Evolutionary conservation across 2,888 invertebrate species (phyloP).

Genomic region (Osedax fenrisi): DNA sequence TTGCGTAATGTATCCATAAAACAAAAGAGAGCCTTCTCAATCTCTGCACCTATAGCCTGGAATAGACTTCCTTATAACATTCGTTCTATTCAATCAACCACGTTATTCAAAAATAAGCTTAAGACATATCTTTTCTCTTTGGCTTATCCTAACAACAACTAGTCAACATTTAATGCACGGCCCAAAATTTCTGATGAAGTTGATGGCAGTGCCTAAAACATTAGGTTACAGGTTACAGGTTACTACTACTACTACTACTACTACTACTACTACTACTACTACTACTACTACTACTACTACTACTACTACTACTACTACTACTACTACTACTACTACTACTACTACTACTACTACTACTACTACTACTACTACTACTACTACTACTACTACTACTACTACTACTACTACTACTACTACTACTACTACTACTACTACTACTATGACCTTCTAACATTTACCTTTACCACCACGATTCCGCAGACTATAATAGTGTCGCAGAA

Average conservation of each 20-base stretch:
- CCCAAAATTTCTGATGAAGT: too few species aligned
- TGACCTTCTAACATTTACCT: not conserved
- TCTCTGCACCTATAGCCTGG: too few species aligned
- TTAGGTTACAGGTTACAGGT: too few species aligned
- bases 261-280: not conserved
- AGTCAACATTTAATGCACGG: too few species aligned
- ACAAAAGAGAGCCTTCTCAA: too few species aligned
- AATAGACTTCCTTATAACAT: too few species aligned
- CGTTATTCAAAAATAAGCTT: too few species aligned
- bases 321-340: constrained; percentile 35
- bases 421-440: constrained; percentile 17
- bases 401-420: constrained; percentile 31
- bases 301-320: not conserved
- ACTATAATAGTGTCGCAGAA: constrained; percentile 8
- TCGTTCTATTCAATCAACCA: too few species aligned
- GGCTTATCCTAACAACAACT: too few species aligned
- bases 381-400: constrained; percentile 30
- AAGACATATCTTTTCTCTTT: too few species aligned
- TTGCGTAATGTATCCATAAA: too few species aligned
- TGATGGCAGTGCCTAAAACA: too few species aligned
- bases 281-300: not conserved
- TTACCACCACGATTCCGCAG: not conserved
- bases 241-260: not conserved
- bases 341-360: constrained; percentile 36
- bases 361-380: constrained; percentile 34